Conservation (phyloP, 1,140 invertebrate genomes). For the Whitmania pigra region DNA sequence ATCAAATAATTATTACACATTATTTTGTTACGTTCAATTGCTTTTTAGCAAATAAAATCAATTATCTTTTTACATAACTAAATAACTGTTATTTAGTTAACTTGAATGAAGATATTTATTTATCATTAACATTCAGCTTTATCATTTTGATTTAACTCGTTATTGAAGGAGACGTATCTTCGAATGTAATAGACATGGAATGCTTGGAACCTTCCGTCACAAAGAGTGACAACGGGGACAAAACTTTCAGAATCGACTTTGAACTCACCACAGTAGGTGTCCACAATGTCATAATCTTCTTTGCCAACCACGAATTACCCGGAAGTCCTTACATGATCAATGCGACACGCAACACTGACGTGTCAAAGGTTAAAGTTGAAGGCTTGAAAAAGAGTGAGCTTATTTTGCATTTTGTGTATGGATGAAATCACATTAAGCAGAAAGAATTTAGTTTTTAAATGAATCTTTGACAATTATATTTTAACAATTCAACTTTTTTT, state of each 20-base stretch:
- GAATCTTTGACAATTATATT: too few relatives aligned
- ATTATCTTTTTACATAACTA: too few relatives aligned
- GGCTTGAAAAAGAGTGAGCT: conserved; percentile 76
- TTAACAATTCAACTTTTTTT: too few relatives aligned
- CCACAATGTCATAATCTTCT: conserved; percentile 56
- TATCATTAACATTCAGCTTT: too few relatives aligned
- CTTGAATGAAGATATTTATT: too few relatives aligned
- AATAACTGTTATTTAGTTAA: too few relatives aligned
- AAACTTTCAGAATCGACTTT: conserved; percentile 51
- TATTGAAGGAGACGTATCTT: conserved; percentile 54
- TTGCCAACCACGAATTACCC: conserved; percentile 65
- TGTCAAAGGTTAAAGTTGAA: conserved; percentile 73
- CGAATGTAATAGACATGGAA: conserved; percentile 59
- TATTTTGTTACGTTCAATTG: too few relatives aligned
- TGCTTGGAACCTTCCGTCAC: conserved; percentile 58
- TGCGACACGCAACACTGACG: conserved; percentile 64
- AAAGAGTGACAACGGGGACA: conserved; percentile 66
- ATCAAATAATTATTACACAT: too few relatives aligned
- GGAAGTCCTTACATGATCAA: conserved; percentile 64
- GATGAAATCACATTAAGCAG: background rate
- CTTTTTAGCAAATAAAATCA: too few relatives aligned
- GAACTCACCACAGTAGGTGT: conserved; percentile 50
- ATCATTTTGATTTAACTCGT: conserved; percentile 22
- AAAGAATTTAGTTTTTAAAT: too few relatives aligned
- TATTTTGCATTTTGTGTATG: too few relatives aligned